A percentile compares a stretch with the other conserved stretches of the same genome.
Evolutionary conservation across 2,888 invertebrate genomes (phyloP).

Genomic region (Carabus problematicus): DNA sequence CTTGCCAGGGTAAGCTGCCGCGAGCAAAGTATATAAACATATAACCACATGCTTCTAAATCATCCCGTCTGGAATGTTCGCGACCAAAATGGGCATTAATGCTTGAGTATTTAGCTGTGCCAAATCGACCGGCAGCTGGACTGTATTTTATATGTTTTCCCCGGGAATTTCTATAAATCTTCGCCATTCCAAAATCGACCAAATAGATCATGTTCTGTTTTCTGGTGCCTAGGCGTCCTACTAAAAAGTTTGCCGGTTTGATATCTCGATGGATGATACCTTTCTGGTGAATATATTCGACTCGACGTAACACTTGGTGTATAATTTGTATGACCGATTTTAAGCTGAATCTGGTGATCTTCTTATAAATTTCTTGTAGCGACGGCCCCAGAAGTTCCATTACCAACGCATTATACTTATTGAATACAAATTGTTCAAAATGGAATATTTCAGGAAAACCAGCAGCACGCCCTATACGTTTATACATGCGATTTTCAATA

Average conservation of each 20-base stretch:
- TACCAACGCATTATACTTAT: constrained; percentile 76
- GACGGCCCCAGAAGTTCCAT: constrained; percentile 77
- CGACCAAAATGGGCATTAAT: constrained; percentile 99
- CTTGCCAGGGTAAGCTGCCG: constrained; percentile 99
- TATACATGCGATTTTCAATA: constrained; percentile 99
- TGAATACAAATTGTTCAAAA: constrained; percentile 72
- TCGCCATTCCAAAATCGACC: constrained; percentile 99
- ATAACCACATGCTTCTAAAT: constrained; percentile 98
- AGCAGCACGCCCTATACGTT: constrained; percentile 97
- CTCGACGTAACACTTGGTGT: constrained; percentile 83
- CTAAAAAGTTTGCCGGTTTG: constrained; percentile 99
- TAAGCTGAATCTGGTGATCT: constrained; percentile 73
- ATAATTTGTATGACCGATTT: constrained; percentile 78
- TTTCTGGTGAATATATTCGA: constrained; percentile 99
- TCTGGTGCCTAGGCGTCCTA: constrained; percentile 96
- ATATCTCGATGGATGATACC: constrained; percentile 99
- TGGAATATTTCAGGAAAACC: constrained; percentile 69
- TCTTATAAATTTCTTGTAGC: constrained; percentile 75
- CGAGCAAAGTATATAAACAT: constrained; percentile 99
- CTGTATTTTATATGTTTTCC: constrained; percentile 99
- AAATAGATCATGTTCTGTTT: constrained; percentile 99
- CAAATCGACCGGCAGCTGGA: constrained; percentile 99
- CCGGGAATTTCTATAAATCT: constrained; percentile 99
- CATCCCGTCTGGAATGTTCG: constrained; percentile 99
- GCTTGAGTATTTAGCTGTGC: constrained; percentile 98